phyloP scores from a whole-genome alignment of 2,888 invertebrate genomes.

The Lepidonotus clava region DNA sequence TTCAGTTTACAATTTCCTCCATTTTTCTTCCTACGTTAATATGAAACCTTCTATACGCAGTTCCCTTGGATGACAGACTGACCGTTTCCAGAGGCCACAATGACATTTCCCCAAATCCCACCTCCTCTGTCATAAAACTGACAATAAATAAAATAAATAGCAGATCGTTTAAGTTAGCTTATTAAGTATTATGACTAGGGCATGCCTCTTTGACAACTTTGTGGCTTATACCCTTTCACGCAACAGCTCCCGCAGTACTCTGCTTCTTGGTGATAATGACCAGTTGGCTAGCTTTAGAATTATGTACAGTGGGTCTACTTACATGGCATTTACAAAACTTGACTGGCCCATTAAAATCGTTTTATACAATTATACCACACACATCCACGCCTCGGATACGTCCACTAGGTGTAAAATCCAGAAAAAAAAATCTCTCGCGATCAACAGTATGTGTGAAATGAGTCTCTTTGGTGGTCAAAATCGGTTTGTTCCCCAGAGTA shows the following conservation, averaged over 20 bases:
- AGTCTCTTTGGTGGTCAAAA: constrained; percentile 8
- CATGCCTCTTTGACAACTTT: constrained; percentile 45
- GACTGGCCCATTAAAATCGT: constrained; percentile 39
- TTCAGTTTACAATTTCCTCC: no score
- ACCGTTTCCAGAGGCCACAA: background rate
- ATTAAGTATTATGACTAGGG: constrained; percentile 53
- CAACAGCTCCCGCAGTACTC: background rate
- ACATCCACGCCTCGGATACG: constrained; percentile 21
- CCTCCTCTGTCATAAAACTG: background rate
- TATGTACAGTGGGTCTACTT: constrained; percentile 43
- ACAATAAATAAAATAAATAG: constrained; percentile 54
- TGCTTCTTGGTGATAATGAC: background rate
- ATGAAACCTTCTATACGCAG: no score
- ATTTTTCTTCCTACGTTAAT: no score
- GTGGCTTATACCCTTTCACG: constrained; percentile 41
- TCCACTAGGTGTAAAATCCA: constrained; percentile 29
- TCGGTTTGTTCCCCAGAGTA: background rate
- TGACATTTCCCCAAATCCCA: background rate
- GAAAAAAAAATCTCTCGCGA: background rate
- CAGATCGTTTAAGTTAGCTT: constrained; percentile 52
- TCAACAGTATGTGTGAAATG: constrained; percentile 16
- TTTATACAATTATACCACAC: constrained; percentile 35
- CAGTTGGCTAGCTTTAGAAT: constrained; percentile 12
- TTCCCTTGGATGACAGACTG: background rate
- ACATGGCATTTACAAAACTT: constrained; percentile 39